Evolutionary conservation across 2,113 vertebrate genomes (phyloP).

Genomic region (Panthera leo): DNA sequence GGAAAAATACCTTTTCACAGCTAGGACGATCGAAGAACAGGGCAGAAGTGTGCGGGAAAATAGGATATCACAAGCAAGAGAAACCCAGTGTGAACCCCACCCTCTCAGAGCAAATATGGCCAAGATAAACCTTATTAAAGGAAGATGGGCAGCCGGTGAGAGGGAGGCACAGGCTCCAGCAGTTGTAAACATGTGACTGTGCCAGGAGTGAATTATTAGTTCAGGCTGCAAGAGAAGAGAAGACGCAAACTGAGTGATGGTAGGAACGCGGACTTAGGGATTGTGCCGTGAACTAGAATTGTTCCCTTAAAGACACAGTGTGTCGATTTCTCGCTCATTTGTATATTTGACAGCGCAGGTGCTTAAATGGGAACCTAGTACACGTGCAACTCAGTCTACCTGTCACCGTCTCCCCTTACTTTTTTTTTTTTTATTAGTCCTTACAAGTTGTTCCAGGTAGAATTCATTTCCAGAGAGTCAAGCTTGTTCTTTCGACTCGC

Average conservation of each 20-base stretch:
- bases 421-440: neutral
- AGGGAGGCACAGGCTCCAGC: neutral
- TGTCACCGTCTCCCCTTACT: neutral
- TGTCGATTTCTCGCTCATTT: neutral
- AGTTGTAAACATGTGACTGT: conserved; percentile 22
- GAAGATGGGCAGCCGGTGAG: neutral
- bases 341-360: neutral
- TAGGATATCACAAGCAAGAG: conserved; percentile 11
- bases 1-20: neutral
- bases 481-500: neutral
- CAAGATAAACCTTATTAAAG: conserved; percentile 47
- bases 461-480: neutral
- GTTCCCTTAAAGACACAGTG: neutral
- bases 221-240: neutral
- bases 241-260: neutral
- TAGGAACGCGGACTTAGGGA: neutral
- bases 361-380: neutral
- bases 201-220: conserved; percentile 1
- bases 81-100: neutral
- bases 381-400: neutral
- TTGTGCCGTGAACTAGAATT: neutral
- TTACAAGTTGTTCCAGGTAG: neutral
- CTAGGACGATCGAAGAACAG: neutral
- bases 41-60: neutral
- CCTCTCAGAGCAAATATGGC: neutral